Base-by-base conservation (phyloP, 2,113 vertebrate species). In the Abramis brama region DNA sequence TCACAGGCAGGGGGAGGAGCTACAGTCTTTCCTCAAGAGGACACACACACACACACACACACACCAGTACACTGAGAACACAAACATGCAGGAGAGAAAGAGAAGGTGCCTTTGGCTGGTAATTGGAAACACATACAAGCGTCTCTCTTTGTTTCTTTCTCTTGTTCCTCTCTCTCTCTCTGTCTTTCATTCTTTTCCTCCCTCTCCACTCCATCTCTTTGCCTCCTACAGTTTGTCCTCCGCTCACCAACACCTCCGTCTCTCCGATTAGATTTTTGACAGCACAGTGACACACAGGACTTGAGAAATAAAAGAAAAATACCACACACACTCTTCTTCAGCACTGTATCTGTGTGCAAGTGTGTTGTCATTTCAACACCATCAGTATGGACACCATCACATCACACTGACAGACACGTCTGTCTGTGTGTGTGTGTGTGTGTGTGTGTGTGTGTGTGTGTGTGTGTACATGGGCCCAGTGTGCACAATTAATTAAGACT, bases 61-160 rank as follows among this genome's bases (percentile, higher is more conserved):
- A 86, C 81, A 89, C 71, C 79, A 30, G 82, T 86, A 71, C 55
- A 70, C 68, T 27, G 39, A 81, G 17, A 77, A 64, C 43, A 82
- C 64, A 88, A 21, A 45, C 47, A 60, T 11, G 36, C 36, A 57
- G 36, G 79, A 64, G 39, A 59, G 25, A 43, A 68, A 68, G 64
- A 70, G 90, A 94, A 95, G 94, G 94, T 95, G 94, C 95, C 94
- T 94, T 94, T 93, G 94, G 90, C 89, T 93, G 90, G 93, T 94
- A 94, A 94, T 93, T 94, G 93, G 92, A 92, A 93, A 94, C 92
- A 94, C 93, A 93, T 93, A 93, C 92, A 93, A 92, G 94, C 91
- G 89, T 89, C 89, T 94, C 93, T 92, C 91, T 92, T 88, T 71
- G 85, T 87, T 82, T 75, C 57, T 30, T 33, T 21, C 45, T 70